Evolutionary conservation across 2,113 vertebrate species (phyloP).

Genomic region (Mugil cephalus): DNA sequence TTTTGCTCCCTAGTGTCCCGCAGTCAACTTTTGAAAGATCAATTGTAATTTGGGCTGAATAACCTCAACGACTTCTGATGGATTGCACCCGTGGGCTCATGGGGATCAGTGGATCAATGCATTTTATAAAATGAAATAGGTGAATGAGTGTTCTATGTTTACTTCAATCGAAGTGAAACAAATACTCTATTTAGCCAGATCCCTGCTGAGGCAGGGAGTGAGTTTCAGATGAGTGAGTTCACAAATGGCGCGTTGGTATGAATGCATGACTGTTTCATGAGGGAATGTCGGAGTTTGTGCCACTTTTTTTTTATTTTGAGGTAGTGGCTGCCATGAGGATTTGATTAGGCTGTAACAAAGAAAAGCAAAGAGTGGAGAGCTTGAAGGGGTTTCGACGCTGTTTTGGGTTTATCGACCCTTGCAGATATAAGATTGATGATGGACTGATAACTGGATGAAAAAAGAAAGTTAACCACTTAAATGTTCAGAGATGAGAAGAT

Average conservation of each 20-base stretch:
- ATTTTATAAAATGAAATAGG: constrained; percentile 63
- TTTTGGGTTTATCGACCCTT: background rate
- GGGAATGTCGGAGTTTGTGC: constrained; percentile 25
- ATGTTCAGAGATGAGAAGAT: too few relatives aligned
- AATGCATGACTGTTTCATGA: background rate
- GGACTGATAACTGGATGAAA: constrained; percentile 3
- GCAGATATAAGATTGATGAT: constrained; percentile 5
- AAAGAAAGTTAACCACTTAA: background rate
- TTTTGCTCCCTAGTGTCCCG: constrained; percentile 47
- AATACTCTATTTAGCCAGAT: constrained; percentile 36
- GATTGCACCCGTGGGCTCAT: constrained; percentile 40
- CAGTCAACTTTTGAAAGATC: constrained; percentile 67
- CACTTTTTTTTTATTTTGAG: constrained; percentile 25
- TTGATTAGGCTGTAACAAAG: background rate
- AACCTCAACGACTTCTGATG: constrained; percentile 60
- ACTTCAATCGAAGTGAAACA: constrained; percentile 31
- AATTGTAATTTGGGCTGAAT: constrained; percentile 71
- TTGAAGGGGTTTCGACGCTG: background rate
- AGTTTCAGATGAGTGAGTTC: constrained; percentile 35
- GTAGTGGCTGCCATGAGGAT: constrained; percentile 11
- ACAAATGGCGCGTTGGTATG: constrained; percentile 5
- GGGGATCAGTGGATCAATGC: constrained; percentile 48
- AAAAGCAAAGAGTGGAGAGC: background rate
- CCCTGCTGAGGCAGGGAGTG: constrained; percentile 16
- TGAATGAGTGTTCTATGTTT: constrained; percentile 36